phyloP scores from a whole-genome alignment of 2,113 vertebrate species.

The Haemorhous mexicanus region DNA sequence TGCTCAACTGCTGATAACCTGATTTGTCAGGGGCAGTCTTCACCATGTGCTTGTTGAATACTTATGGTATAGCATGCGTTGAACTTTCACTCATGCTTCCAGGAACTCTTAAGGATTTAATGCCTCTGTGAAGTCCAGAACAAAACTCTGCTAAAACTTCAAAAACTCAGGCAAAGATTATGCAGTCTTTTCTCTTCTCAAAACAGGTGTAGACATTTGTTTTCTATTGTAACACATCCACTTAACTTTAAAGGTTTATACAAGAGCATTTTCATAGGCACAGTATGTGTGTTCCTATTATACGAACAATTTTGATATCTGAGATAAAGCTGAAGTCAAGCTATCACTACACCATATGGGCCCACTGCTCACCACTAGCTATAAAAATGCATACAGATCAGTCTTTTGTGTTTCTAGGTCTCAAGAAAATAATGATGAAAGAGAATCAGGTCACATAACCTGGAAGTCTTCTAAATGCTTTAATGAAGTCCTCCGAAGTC shows the following conservation, averaged over 20 bases:
- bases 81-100: background rate
- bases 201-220: background rate
- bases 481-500: background rate
- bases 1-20: background rate
- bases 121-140: background rate
- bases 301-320: background rate
- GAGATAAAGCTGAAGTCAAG: background rate
- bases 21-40: background rate
- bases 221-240: background rate
- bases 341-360: background rate
- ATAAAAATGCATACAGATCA: background rate
- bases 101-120: background rate
- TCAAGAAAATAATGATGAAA: background rate
- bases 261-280: background rate
- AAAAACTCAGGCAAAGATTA: background rate
- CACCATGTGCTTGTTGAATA: background rate
- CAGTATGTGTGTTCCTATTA: background rate
- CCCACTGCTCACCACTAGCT: background rate
- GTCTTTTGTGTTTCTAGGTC: background rate
- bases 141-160: background rate
- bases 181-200: background rate
- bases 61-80: accelerated
- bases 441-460: background rate
- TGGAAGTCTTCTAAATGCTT: background rate
- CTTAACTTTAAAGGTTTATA: background rate